Evolutionary conservation across 2,113 vertebrate genomes (phyloP), one percentile per base, ranked within the genome.

Genomic region (Nerophis ophidion): DNA sequence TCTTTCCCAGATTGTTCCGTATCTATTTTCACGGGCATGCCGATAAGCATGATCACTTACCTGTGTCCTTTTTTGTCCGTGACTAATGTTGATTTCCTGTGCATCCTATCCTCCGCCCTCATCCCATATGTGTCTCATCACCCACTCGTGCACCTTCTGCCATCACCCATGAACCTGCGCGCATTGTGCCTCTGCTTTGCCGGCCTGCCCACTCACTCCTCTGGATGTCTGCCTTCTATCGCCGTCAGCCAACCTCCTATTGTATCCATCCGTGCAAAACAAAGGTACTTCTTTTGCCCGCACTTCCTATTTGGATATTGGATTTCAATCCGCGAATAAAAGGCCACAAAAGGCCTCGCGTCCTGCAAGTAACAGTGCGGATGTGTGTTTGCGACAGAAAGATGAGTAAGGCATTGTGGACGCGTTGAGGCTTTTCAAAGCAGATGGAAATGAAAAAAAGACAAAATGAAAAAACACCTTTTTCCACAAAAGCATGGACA

Each of bases 401-500:
- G 66, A 26, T 67, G 60, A 40, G n/a, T 19, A 65, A 52, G 38
- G 47, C 64, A 53, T 60, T 42, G n/a, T 60, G 47, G 61, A 55
- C 70, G 61, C 52, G 68, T 65, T 60, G 61, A 50, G 46, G 47
- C 67, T 71, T 75, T 71, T 81, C 61, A 66, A 73, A 61, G 38
- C 60, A 57, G 65, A 74, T 59, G 68, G 36, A 56, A 42, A 56
- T 81, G 62, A 89, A 87, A 87, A 87, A 87, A 80, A 80, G 68
- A 71, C 56, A 68, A 87, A 77, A 83, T 89, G 82, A 87, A 86
- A 86, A 82, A 12, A 11, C 8, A 26, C 63, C 75, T 74, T 45
- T 33, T 55, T 8, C 19, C 40, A 13, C 56, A 57, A 57, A 57
- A 49, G 48, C 48, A 49, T 10, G 8, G 10, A 49, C 75, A 61